Evolutionary conservation across 1,140 invertebrate genomes (phyloP), one percentile per base, ranked within the genome.

Genomic region (Drosophila mauritiana): DNA sequence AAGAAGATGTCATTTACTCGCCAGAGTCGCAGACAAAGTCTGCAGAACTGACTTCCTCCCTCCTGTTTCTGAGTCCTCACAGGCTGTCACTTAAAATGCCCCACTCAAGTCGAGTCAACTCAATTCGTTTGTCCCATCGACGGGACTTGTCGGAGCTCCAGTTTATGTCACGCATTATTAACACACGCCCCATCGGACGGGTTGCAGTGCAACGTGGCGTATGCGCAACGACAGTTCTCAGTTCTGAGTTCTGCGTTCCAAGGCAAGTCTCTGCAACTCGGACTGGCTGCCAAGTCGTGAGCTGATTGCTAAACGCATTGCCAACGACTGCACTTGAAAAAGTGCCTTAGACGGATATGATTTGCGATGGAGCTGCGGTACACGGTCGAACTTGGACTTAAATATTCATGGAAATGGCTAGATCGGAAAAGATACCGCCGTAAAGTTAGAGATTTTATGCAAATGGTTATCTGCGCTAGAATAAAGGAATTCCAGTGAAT

Each of bases 101-200:
- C 53, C 40, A 46, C 62, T 77, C 80, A 17, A 77, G 70, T 88
- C 84, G 76, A 88, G 88, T 88, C 83, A 84, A 88, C 80, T 88
- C 84, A 88, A 88, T 88, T 89, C 83, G 83, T 61, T 73, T 83
- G 74, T 63, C 59, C 48, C 67, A 78, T 78, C 68, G 75, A 77
- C 58, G 55, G 55, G 57, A 55, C 46, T 80, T 73, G 65, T 57
- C 77, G 63, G 61, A 56, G 68, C 84, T 80, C 59, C 80, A 84
- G 76, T 84, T 80, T 80, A 68, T 88, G 84, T 88, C 84, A 88
- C 84, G 84, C 84, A 88, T 88, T 89, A 88, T 88, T 88, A 88
- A 88, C 83, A 88, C 83, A 88, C 80, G 83, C 84, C 72, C 72
- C 73, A 62, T 51, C 57, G 59, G 63, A 40, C 61, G 77, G 70